Evolutionary conservation across 2,888 invertebrate species (phyloP), one percentile per base, ranked within the genome.

Genomic region (Troilus luridus): DNA sequence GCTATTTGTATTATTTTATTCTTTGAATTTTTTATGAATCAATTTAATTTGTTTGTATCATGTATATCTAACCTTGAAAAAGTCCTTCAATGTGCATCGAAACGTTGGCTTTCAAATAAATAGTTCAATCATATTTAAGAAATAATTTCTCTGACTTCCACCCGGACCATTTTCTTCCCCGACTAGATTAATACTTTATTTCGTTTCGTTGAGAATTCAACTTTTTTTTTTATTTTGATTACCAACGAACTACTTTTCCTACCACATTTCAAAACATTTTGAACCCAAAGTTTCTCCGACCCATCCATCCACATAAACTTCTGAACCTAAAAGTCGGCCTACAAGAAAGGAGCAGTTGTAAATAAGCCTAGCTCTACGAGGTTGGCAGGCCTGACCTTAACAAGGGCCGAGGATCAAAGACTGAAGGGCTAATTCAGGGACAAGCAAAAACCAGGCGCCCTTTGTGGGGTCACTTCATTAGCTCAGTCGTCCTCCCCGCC

Each of bases 371-470:
- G 10, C 54, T 11, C 19, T 17, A 7, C 10, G 54, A 81, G 81
- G 7, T 10, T 21, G 21, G 8, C 2, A 54, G 21, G 21, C 54
- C 54, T 67, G 14, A 12, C 67, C 67, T 7, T 24, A 67, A 24
- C 24, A 56, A 54, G 81, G 81, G 12, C 19, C 54, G 24, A 81
- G 81, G 81, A 81, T 81, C 81, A 81, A 81, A 81, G 81, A 56
- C 81, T 81, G 54, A 54, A 81, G 81, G 81, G 81, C 81, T 81
- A 81, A 81, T 81, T 81, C 81, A 81, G 81, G 81, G 81, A 56
- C 81, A 56, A 21, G 81, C 81, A 81, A 81, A 81, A 81, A 81
- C 81, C 81, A 81, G 81, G 81, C 81, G 81, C 54, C 81, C 81
- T 81, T 81, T 81, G 81, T 81, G 54, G 54, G 67, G 81, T 56